phyloP scores from a whole-genome alignment of 1,140 invertebrate species.

The Helicoverpa zea region DNA sequence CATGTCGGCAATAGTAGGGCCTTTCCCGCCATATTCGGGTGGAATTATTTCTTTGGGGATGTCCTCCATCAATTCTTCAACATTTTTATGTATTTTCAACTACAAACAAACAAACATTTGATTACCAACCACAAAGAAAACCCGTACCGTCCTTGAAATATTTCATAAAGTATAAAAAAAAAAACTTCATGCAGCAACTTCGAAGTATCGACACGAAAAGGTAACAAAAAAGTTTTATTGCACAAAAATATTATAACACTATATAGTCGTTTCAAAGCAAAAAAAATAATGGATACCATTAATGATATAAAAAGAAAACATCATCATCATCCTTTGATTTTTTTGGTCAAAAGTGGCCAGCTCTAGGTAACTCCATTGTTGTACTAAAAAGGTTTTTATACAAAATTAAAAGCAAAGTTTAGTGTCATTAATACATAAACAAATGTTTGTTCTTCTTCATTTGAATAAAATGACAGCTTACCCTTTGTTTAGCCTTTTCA shows the following conservation, averaged over 20 bases:
- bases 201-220: not conserved
- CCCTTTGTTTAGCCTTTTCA: slow-evolving; percentile 76
- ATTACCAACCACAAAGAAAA: not conserved
- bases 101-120: slow-evolving; percentile 49
- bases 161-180: no score
- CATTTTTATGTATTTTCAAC: slow-evolving; percentile 75
- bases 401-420: no score
- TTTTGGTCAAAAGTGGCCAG: not conserved
- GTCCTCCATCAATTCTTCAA: slow-evolving; percentile 67
- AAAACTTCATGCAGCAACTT: no score
- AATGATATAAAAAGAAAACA: not conserved
- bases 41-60: slow-evolving; percentile 76
- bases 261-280: not conserved
- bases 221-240: not conserved
- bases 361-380: no score
- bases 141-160: no score
- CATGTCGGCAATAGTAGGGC: slow-evolving; percentile 64
- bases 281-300: not conserved
- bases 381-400: no score
- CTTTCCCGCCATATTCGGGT: slow-evolving; percentile 74
- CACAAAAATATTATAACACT: not conserved
- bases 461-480: slow-evolving; percentile 41
- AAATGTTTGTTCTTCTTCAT: no score
- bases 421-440: no score
- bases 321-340: not conserved